Evolutionary conservation across 2,113 vertebrate species (phyloP).

Genomic region (Oreochromis tanganicae): DNA sequence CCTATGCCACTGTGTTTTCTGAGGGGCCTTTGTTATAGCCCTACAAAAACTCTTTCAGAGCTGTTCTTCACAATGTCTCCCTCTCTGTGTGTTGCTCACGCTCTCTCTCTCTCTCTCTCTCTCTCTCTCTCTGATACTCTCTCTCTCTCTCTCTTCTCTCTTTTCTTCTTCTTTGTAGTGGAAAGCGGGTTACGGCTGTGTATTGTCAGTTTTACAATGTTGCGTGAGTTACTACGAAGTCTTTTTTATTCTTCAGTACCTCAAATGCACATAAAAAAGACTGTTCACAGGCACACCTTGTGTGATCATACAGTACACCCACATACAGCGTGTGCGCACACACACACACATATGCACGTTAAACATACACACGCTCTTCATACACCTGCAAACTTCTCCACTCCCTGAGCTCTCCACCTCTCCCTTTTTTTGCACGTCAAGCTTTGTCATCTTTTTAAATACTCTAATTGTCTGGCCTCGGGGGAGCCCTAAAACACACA

Average conservation of each 20-base stretch:
- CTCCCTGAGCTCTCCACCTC: slow-evolving; percentile 10
- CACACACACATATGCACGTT: not conserved
- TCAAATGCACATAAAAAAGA: not conserved
- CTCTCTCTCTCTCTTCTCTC: not conserved
- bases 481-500: slow-evolving; percentile 36
- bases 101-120: not conserved
- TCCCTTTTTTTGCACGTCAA: not conserved
- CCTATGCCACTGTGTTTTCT: slow-evolving; percentile 70
- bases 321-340: not conserved
- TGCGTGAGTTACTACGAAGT: not conserved
- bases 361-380: slow-evolving; percentile 3
- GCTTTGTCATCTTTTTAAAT: slow-evolving; percentile 65
- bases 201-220: slow-evolving; percentile 18
- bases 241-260: not conserved
- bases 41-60: slow-evolving; percentile 69
- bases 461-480: slow-evolving; percentile 55
- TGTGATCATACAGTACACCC: not conserved
- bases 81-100: slow-evolving; percentile 11
- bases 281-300: not conserved
- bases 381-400: slow-evolving; percentile 51
- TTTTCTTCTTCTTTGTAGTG: slow-evolving; percentile 32
- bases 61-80: slow-evolving; percentile 58
- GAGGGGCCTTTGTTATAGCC: slow-evolving; percentile 67
- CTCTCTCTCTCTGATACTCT: not conserved
- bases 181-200: slow-evolving; percentile 25